Evolutionary conservation across 2,888 invertebrate species (phyloP).

Genomic region (Elegia similella): DNA sequence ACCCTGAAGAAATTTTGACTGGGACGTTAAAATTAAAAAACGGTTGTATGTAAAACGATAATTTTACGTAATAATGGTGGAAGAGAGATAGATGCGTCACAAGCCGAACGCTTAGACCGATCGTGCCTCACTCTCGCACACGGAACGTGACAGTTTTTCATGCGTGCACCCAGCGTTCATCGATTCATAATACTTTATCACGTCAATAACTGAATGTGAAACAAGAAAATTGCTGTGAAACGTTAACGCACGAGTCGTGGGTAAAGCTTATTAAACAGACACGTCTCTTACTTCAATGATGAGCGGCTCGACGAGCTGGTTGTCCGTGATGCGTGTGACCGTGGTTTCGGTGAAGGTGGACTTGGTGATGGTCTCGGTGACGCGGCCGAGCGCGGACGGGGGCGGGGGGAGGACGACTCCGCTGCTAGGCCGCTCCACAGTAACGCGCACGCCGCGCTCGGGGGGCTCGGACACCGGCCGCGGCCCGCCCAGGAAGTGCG

Average conservation of each 20-base stretch:
- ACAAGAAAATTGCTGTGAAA: too few species aligned
- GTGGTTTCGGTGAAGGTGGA: constrained; percentile 97
- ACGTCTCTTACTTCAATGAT: constrained; percentile 89
- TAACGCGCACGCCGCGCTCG: constrained; percentile 87
- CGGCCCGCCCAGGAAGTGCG: constrained; percentile 88
- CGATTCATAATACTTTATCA: too few species aligned
- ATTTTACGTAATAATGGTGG: too few species aligned
- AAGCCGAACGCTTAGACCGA: too few species aligned
- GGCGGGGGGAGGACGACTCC: constrained; percentile 90
- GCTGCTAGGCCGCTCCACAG: constrained; percentile 87
- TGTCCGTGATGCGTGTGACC: constrained; percentile 96
- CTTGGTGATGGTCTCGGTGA: constrained; percentile 97
- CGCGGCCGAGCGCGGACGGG: constrained; percentile 91
- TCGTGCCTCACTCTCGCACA: too few species aligned
- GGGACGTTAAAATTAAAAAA: too few species aligned
- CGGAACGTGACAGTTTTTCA: too few species aligned
- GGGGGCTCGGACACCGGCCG: constrained; percentile 53
- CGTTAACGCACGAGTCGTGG: background rate
- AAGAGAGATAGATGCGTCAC: too few species aligned
- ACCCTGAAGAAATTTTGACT: too few species aligned
- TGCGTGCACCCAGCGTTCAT: too few species aligned
- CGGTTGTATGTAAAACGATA: too few species aligned
- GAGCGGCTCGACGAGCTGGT: constrained; percentile 91
- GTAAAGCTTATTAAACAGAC: constrained; percentile 19
- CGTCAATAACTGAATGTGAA: too few species aligned